Evolutionary conservation across 2,888 invertebrate species (phyloP), one percentile per base, ranked within the genome.

Genomic region (Leptura quadrifasciata): DNA sequence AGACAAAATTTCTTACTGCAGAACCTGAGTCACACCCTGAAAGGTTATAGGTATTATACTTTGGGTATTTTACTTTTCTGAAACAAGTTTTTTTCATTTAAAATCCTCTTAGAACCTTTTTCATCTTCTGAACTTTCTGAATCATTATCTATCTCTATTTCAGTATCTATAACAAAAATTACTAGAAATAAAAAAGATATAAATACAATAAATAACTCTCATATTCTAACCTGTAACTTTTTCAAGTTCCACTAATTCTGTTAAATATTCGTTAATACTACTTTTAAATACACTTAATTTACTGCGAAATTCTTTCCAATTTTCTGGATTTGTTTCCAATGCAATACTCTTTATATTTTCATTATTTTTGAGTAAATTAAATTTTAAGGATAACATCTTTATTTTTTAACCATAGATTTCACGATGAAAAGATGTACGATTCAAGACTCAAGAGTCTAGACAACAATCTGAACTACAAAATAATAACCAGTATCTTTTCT

Each of bases 221-320:
- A 75, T 31, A 8, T 31, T 60, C 17, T 61, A 61, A 63, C 71
- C 75, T 60, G 55, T 65, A 75, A 69, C 58, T 76, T 76, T 72
- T 35, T 81, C 80, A 18, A 70, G 47, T 54, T 80, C 79, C 2
- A 85, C 81, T 24, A 84, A 73, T 52, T 76, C 70, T 1, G 84
- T 84, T 21, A 85, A 75, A 74, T 76, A 82, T n/a, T 72, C 72
- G 72, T 85, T 85, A 20, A 83, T 79, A 55, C 68, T 73, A 71
- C 74, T 80, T 69, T 83, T 81, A 3, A 84, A 75, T 21, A 54
- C 55, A 57, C 76, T 82, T 55, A 84, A 74, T 8, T 78, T 69
- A 18, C 77, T 79, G 24, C 78, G 61, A 74, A 82, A 83, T 12
- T 75, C 72, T 52, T 76, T 74, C 77, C 80, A 83, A 72, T 84